phyloP scores from a whole-genome alignment of 2,888 invertebrate species.

The Celastrina argiolus region DNA sequence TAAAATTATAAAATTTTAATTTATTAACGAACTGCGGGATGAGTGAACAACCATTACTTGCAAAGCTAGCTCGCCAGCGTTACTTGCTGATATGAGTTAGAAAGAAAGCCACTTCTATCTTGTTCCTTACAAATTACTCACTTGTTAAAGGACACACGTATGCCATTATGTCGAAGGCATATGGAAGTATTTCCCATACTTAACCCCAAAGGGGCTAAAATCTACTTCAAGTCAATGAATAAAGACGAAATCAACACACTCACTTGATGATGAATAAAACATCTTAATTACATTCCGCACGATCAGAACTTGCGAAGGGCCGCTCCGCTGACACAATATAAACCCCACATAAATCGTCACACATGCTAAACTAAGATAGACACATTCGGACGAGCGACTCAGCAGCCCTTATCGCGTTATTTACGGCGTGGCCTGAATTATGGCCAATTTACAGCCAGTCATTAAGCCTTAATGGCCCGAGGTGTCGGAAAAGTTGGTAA shows the following conservation, averaged over 20 bases:
- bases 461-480: slow-evolving; percentile 75
- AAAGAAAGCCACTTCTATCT: no score
- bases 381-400: slow-evolving; percentile 68
- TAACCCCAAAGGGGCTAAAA: no score
- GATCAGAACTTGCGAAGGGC: slow-evolving; percentile 6
- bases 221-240: no score
- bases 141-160: no score
- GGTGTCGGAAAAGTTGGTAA: slow-evolving; percentile 68
- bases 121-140: no score
- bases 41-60: no score
- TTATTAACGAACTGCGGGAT: no score
- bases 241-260: neutral
- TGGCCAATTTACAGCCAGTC: slow-evolving; percentile 77
- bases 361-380: slow-evolving; percentile 71
- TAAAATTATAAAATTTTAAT: no score
- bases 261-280: slow-evolving; percentile 5
- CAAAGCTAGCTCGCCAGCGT: no score
- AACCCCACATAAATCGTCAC: slow-evolving; percentile 55
- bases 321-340: slow-evolving; percentile 39
- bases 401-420: slow-evolving; percentile 77
- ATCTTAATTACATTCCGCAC: slow-evolving; percentile 19
- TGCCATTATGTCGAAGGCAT: no score
- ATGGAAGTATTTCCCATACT: no score
- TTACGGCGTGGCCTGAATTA: slow-evolving; percentile 71
- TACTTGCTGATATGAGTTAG: no score